Evolutionary conservation across 1,140 invertebrate genomes (phyloP), one percentile per base, ranked within the genome.

Genomic region (Lineus longissimus): DNA sequence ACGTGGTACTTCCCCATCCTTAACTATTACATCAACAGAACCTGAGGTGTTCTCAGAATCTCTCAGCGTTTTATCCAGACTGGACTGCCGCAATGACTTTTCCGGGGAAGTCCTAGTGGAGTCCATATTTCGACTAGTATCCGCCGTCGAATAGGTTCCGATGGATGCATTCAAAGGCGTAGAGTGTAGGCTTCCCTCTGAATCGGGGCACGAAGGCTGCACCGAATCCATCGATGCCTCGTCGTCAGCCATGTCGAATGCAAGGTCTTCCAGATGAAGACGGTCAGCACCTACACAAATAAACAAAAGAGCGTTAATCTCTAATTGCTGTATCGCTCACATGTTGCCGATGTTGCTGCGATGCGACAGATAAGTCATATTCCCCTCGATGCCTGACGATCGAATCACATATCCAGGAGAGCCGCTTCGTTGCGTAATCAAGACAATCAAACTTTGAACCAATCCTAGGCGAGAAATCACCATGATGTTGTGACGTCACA

Each of bases 31-130:
- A 6, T 19, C 47, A 27, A 23, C 47, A 51, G n/a, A 51, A 51
- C 25, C n/a, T 27, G 47, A 27, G 25, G 4, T 19, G 47, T 27
- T 27, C 9, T 4, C n/a, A 9, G 47, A 23, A 23, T 51, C 47
- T 51, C 25, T 51, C 9, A 51, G 6, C 6, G 47, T 51, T n/a
- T 51, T 51, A 23, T 51, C 47, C n/a, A 27, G n/a, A 4, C n/a
- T n/a, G n/a, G 47, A 4, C 4, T 23, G n/a, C 25, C 47, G 47
- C 9, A 27, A 19, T 7, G 47, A 9, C 25, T 51, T 51, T 51
- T 51, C 47, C 47, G 47, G 47, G n/a, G 47, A 51, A 51, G 6
- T 51, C 47, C 47, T 51, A n/a, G n/a, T 19, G 4, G 47, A 51
- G n/a, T 51, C 47, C 19, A 19, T 27, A 51, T 51, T 51, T 4